Base-by-base conservation (phyloP, 2,888 invertebrate genomes). In the Cheilosia grossa region DNA sequence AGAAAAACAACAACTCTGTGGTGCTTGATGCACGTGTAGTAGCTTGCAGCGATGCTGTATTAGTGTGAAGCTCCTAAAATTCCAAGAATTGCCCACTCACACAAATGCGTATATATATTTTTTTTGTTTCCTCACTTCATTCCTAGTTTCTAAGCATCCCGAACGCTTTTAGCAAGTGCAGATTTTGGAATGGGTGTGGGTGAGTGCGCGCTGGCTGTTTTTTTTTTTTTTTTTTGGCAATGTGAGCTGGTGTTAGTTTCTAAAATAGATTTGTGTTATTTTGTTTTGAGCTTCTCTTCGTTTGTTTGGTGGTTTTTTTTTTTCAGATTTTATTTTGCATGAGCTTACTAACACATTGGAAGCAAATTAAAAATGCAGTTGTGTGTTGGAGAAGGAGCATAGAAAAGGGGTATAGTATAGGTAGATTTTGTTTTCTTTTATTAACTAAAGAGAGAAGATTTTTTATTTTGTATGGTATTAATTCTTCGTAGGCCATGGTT, bases 41-140 rank as follows among this genome's bases (percentile, higher is more conserved):
- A 58, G 40, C 30, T 69, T 83, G 83, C 83, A 83, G 27, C 64
- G 37, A 42, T 47, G 2, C 47, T 82, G 74, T 80, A 44, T 73
- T 83, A 54, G 83, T 80, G 74, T 74, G 74, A 83, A 83, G 74
- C 83, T 83, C 33, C 54, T 15, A 30, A 58, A 70, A 79, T 79
- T 81, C 80, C 53, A 27, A 64, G 69, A 74, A 79, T 73, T 63
- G 17, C 72, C 42, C 73, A 53, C 69, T 37, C 67, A 58, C 51
- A 42, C 54, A 67, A 2, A 13, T 30, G 37, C 10, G 21, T 15
- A 5, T 27, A 0, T 21, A 19, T 4, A 24, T 54, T 79, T 79
- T 72, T 19, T 72, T n/a, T 30, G n/a, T 51, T 63, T 59, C 59
- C 27, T 75, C 51, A 53, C 63, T 56, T 67, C 24, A 30, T 58